Evolutionary conservation across 2,888 invertebrate genomes (phyloP).

Genomic region (Melieria picta): DNA sequence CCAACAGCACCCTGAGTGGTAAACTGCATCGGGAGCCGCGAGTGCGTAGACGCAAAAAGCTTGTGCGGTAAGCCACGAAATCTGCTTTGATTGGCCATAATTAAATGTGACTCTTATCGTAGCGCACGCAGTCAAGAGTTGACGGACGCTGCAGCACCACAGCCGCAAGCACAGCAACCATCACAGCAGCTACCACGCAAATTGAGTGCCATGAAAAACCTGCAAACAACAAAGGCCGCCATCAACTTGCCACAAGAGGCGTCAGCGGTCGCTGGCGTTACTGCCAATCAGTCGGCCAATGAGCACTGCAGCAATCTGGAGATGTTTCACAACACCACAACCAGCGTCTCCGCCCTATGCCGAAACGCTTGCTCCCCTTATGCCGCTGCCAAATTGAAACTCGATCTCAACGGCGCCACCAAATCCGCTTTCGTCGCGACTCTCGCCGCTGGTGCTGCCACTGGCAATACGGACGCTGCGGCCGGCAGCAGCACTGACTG

Average conservation of each 20-base stretch:
- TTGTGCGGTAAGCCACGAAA: conserved; percentile 55
- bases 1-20: conserved; percentile 50
- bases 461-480: background rate
- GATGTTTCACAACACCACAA: conserved; percentile 20
- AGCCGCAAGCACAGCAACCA: conserved; percentile 7
- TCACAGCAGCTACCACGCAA: conserved; percentile 23
- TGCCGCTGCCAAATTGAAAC: conserved; percentile 25
- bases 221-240: conserved; percentile 8
- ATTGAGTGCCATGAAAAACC: conserved; percentile 22
- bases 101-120: background rate
- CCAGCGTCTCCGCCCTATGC: conserved; percentile 5
- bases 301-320: conserved; percentile 3
- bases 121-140: conserved; percentile 57
- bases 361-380: conserved; percentile 12
- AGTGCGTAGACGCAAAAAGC: conserved; percentile 59
- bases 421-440: no score
- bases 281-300: background rate
- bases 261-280: background rate
- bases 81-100: no score
- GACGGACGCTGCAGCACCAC: conserved; percentile 34
- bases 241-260: conserved; percentile 8
- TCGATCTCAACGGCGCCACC: conserved; percentile 36
- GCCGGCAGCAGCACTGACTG: conserved; percentile 32
- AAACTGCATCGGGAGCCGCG: conserved; percentile 53
- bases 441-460: no score